Percentiles rank a stretch among this genome's conserved stretches.
These are phyloP conservation scores for Lasioglossum malachurum DNA, from an alignment of 2,888 invertebrate species.

Conservation along the genomic window DNA sequence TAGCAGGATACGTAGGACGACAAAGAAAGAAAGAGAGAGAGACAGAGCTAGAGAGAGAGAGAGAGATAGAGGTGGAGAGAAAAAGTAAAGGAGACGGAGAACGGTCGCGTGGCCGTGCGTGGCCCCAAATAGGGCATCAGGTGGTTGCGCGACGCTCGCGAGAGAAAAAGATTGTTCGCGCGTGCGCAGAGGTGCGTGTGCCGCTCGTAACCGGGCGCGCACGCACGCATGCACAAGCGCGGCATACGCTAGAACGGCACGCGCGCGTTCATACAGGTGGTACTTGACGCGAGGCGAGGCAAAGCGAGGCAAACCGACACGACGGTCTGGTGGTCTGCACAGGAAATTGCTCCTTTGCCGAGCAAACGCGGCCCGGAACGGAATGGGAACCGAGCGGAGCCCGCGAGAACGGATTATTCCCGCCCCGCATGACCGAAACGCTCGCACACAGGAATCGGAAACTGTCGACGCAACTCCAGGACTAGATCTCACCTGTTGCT, in stretches of 20 bases:
- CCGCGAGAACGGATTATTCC: slow-evolving; percentile 39
- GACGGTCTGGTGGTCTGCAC: neutral
- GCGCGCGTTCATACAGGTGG: slow-evolving; percentile 68
- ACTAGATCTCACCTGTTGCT: slow-evolving; percentile 50
- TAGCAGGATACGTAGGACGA: slow-evolving; percentile 9
- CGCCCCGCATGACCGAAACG: slow-evolving; percentile 8
- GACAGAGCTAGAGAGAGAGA: neutral
- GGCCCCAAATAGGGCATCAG: slow-evolving; percentile 83
- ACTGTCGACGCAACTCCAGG: neutral
- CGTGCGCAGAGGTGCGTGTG: slow-evolving; percentile 71
- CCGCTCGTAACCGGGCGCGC: slow-evolving; percentile 59
- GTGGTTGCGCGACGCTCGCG: slow-evolving; percentile 79
- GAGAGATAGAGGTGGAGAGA: neutral
- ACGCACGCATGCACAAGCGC: slow-evolving; percentile 47
- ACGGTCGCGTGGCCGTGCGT: slow-evolving; percentile 80
- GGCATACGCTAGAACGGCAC: slow-evolving; percentile 58
- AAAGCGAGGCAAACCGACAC: slow-evolving; percentile 6
- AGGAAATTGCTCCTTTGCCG: slow-evolving; percentile 2
- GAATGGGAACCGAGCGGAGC: slow-evolving; percentile 19
- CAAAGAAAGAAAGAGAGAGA: slow-evolving; percentile 1
- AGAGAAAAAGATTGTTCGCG: slow-evolving; percentile 74
- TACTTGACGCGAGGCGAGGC: slow-evolving; percentile 20
- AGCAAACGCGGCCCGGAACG: slow-evolving; percentile 31
- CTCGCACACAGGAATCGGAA: slow-evolving; percentile 17
- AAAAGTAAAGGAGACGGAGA: slow-evolving; percentile 55